These are phyloP conservation scores for Zaprionus tsacasi DNA, from an alignment of 1,140 invertebrate species.

Conservation along the genomic window DNA sequence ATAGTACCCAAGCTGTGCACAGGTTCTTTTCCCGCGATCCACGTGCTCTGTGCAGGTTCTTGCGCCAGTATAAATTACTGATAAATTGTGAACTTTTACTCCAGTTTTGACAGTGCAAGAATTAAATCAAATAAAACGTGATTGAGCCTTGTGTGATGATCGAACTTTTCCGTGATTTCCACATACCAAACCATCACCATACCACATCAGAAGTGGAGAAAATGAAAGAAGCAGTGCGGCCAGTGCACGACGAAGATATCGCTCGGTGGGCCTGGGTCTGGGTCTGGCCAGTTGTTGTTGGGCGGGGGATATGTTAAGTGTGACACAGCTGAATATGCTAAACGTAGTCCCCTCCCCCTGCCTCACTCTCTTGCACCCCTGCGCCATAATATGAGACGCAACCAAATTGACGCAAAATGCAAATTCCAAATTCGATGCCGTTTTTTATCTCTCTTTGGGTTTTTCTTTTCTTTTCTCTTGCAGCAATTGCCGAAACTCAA, in stretches of 20 bases:
- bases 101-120: slow-evolving; percentile 63
- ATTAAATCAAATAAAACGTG: slow-evolving; percentile 77
- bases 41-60: slow-evolving; percentile 47
- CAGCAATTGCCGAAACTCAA: slow-evolving; percentile 66
- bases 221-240: not conserved
- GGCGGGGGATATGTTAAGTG: slow-evolving; percentile 63
- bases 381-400: slow-evolving; percentile 55
- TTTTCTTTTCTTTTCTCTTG: slow-evolving; percentile 6
- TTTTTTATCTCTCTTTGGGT: slow-evolving; percentile 3
- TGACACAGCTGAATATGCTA: slow-evolving; percentile 68
- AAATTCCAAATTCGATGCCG: slow-evolving; percentile 40
- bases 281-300: not conserved
- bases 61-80: slow-evolving; percentile 67
- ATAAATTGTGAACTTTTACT: slow-evolving; percentile 74
- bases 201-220: not conserved
- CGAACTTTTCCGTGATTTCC: slow-evolving; percentile 78
- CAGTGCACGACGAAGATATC: not conserved
- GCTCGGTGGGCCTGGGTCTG: not conserved
- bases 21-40: slow-evolving; percentile 36
- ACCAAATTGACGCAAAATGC: slow-evolving; percentile 61
- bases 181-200: slow-evolving; percentile 44
- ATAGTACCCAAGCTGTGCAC: not conserved
- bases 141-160: slow-evolving; percentile 53
- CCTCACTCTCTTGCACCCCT: not conserved
- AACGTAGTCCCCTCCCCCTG: slow-evolving; percentile 23